Evolutionary conservation across 2,113 vertebrate species (phyloP).

Genomic region (Vidua chalybeata): DNA sequence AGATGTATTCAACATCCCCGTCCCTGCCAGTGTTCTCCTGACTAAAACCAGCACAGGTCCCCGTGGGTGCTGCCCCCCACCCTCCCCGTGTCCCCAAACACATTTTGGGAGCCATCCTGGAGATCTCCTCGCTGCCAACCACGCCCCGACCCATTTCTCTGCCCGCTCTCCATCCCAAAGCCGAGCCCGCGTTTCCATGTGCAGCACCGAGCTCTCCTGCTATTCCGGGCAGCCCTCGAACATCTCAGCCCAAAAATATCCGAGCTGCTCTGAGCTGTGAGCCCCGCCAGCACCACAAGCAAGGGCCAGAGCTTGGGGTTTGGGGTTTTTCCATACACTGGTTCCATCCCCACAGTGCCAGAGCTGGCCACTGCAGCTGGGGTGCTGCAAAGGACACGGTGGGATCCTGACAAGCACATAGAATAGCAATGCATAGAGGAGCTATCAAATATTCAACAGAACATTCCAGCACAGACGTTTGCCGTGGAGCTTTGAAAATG

Average conservation of each 20-base stretch:
- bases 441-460: constrained; percentile 22
- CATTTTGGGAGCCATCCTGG: rapidly evolving
- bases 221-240: neutral
- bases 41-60: neutral
- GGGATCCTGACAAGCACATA: neutral
- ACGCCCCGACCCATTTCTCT: neutral
- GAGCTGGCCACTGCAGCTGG: neutral
- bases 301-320: neutral
- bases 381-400: neutral
- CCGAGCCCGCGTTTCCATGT: neutral
- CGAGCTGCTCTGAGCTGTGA: neutral
- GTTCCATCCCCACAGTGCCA: neutral
- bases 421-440: neutral
- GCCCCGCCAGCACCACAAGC: neutral
- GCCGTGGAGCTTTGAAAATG: neutral
- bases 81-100: rapidly evolving
- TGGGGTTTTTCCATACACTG: neutral
- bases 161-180: neutral
- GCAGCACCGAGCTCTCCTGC: neutral
- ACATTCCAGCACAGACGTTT: neutral
- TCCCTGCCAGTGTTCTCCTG: neutral
- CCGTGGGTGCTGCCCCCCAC: rapidly evolving
- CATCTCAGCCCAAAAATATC: constrained; percentile 16
- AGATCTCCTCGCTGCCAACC: neutral
- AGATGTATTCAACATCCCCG: neutral